Evolutionary conservation across 2,797 vertebrate genomes (phyloP), one percentile per base, ranked within the genome.

Genomic region (Anableps anableps): DNA sequence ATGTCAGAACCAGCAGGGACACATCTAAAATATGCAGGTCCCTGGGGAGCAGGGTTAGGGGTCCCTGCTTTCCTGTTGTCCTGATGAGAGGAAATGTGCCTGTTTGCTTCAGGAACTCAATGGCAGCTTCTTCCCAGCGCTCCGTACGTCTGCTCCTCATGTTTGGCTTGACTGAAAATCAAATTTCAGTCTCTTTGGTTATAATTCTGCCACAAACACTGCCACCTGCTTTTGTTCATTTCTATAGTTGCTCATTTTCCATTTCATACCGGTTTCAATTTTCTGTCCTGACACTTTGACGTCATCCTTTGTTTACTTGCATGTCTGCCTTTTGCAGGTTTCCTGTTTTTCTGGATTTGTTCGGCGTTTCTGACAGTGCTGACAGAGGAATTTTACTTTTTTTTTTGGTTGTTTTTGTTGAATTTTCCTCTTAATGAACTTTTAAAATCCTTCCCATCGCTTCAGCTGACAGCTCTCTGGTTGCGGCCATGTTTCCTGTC

Each of bases 341-440:
- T 19, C 14, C 5, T 29, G 13, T 9, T 47, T 47, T 71, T 47
- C 47, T 47, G 41, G 0, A 29, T 29, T 47, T 71, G 68, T 14
- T 71, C 16, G 13, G 29, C 41, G 47, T 45, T 71, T 29, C n/a
- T 71, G 68, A n/a, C 68, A 71, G 17, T 47, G 11, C 41, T 29
- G 41, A 21, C 64, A 38, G 36, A 29, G 10, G 16, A 2, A 6
- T 53, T 21, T 53, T 21, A n/a, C 11, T 58, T 0, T 31, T 14
- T 60, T 2, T 60, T 6, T 7, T 17, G 43, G 5, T 29, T 17
- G 26, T 19, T 71, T 60, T 34, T 34, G 23, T 70, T 47, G 7
- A 29, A 45, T 47, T 71, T 47, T n/a, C 68, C 68, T 71, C 43
- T 71, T 71, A 47, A 71, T 71, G 68, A 71, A 71, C 68, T 71